Conservation (phyloP, 2,888 invertebrate species). For the Cheilosia variabilis region DNA sequence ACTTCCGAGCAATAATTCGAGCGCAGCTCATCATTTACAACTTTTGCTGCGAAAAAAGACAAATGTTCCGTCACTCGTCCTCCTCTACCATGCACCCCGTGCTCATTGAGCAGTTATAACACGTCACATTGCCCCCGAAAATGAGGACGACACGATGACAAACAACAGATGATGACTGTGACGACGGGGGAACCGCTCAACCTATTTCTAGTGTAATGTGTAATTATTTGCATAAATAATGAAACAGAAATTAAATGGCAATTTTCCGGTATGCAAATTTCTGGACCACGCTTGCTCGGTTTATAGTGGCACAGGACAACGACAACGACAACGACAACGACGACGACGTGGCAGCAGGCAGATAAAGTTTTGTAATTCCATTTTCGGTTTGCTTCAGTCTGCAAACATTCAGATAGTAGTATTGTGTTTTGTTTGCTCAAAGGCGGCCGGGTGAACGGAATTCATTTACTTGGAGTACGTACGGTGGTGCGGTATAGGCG, state of each 20-base stretch:
- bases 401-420: constrained; percentile 44
- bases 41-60: constrained; percentile 32
- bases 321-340: background rate
- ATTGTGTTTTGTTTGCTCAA: background rate
- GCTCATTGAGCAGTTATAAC: constrained; percentile 7
- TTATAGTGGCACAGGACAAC: background rate
- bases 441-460: background rate
- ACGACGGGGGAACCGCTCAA: background rate
- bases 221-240: constrained; percentile 67
- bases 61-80: constrained; percentile 33
- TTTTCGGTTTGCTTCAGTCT: constrained; percentile 57
- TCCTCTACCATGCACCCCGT: background rate
- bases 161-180: background rate
- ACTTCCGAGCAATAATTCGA: constrained; percentile 57
- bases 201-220: constrained; percentile 27
- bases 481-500: background rate
- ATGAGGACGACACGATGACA: background rate
- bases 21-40: constrained; percentile 52
- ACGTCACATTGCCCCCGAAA: constrained; percentile 1
- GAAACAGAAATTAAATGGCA: constrained; percentile 67
- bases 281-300: constrained; percentile 2
- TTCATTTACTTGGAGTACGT: background rate
- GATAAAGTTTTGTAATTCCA: constrained; percentile 71
- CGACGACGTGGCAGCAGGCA: constrained; percentile 21
- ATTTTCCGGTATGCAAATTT: constrained; percentile 62